Base-by-base conservation (phyloP, 2,888 invertebrate species). In the Helobdella robusta region DNA sequence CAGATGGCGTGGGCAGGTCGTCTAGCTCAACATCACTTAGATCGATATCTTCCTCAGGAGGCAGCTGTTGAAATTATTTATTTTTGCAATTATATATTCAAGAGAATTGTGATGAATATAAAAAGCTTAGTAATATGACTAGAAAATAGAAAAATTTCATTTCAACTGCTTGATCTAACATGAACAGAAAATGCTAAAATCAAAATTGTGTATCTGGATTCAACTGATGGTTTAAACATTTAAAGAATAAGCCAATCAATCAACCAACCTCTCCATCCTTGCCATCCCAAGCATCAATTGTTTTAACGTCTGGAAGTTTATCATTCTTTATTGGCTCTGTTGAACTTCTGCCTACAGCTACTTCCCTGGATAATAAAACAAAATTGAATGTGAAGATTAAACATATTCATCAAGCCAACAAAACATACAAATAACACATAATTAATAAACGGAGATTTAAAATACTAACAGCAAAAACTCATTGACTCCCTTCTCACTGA, bases 401-500 rank as follows among this genome's bases (percentile, higher is more conserved):
- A 15, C 44, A n/a, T 15, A 40, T 11, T 15, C 11, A 40, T n/a
- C 11, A 40, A 40, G 44, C n/a, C 44, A n/a, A 11, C n/a, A n/a
- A n/a, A 46, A n/a, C 46, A 4, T 46, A 46, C 2, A 2, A 46
- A n/a, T 4, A 4, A 46, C 18, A 15, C 11, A 40, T 40, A 18
- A 40, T 40, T 40, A 40, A 11, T 40, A 40, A 40, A 15, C 40
- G 40, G 11, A 40, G 20, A 3, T 23, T 20, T 18, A 40, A 34
- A 20, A 61, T 5, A 5, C 69, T 69, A 74, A 81, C 79, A 82
- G 76, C 59, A 97, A 83, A 82, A 97, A 98, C 80, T 95, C 95
- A 75, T 89, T 88, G 78, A 99, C 92, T 70, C 98, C 98, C 68
- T 87, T 87, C 75, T 88, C 86, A 0, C 91, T 91, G 83, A 95